These are phyloP conservation scores for Nephrotoma guestfalica DNA, from an alignment of 2,888 invertebrate species.

Conservation along the genomic window DNA sequence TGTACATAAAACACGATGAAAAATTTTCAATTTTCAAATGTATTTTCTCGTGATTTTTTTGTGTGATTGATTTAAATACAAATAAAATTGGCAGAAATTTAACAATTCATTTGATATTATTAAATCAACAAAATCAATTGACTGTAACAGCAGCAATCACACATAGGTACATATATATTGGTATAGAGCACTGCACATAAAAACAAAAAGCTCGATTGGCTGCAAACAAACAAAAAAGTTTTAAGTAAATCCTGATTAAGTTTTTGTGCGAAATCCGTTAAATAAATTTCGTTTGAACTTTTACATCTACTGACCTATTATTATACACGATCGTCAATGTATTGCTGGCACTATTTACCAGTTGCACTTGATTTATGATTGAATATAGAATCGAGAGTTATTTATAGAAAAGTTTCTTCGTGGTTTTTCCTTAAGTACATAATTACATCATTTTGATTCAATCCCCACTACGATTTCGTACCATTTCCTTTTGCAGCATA, in stretches of 20 bases:
- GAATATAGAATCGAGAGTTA: not conserved
- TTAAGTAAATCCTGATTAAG: not conserved
- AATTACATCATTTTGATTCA: not conserved
- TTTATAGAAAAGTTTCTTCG: not conserved
- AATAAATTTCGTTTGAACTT: not conserved
- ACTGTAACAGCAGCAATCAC: not conserved
- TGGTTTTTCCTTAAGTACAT: not conserved
- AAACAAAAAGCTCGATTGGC: not conserved
- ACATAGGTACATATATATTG: not conserved
- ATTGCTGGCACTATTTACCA: not conserved
- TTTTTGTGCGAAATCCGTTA: not conserved
- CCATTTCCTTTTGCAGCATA: not conserved
- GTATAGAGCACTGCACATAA: not conserved
- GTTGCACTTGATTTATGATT: not conserved
- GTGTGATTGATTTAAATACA: not conserved
- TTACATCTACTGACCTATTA: not conserved
- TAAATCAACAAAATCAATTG: not conserved
- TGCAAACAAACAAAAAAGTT: not conserved
- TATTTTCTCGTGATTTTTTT: not conserved
- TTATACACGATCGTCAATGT: no score
- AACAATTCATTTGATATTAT: not conserved
- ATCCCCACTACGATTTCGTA: not conserved
- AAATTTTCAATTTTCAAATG: not conserved
- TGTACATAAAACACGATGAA: not conserved
- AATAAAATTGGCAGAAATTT: not conserved